Evolutionary conservation across 2,113 vertebrate species (phyloP).

Genomic region (Calyptommatus sinebrachiatus): DNA sequence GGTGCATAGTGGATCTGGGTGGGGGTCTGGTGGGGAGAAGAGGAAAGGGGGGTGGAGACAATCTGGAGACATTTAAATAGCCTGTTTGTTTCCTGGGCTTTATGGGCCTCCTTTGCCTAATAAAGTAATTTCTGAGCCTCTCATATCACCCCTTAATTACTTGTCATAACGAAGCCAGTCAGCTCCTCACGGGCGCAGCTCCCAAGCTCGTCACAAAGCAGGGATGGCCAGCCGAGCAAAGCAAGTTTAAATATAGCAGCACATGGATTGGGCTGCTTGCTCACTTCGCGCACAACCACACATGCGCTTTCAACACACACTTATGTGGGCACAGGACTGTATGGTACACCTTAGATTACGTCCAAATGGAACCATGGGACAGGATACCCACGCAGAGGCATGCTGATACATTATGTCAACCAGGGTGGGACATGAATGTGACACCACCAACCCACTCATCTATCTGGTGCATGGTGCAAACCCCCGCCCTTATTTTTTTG

Average conservation of each 20-base stretch:
- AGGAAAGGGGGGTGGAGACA: background rate
- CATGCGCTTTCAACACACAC: background rate
- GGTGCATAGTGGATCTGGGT: rapidly evolving
- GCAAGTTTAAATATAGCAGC: slow-evolving; percentile 54
- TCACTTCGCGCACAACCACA: slow-evolving; percentile 11
- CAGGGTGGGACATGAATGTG: too few relatives aligned
- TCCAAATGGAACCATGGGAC: too few relatives aligned
- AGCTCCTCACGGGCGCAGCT: slow-evolving; percentile 30
- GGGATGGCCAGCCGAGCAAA: slow-evolving; percentile 20
- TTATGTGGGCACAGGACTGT: background rate
- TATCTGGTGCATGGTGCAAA: too few relatives aligned
- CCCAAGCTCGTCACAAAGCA: background rate
- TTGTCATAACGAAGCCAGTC: slow-evolving; percentile 62
- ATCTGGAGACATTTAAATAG: slow-evolving; percentile 42
- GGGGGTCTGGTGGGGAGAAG: background rate
- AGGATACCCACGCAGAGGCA: too few relatives aligned
- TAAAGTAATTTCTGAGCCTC: slow-evolving; percentile 69
- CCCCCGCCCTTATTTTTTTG: too few relatives aligned
- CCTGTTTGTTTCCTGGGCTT: slow-evolving; percentile 58
- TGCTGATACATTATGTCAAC: too few relatives aligned
- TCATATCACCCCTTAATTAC: slow-evolving; percentile 66
- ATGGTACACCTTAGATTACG: too few relatives aligned
- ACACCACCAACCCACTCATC: too few relatives aligned
- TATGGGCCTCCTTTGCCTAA: slow-evolving; percentile 66
- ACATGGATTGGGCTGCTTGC: slow-evolving; percentile 40